Conservation (phyloP, 2,888 invertebrate genomes). For the Drosophila neutralis region DNA sequence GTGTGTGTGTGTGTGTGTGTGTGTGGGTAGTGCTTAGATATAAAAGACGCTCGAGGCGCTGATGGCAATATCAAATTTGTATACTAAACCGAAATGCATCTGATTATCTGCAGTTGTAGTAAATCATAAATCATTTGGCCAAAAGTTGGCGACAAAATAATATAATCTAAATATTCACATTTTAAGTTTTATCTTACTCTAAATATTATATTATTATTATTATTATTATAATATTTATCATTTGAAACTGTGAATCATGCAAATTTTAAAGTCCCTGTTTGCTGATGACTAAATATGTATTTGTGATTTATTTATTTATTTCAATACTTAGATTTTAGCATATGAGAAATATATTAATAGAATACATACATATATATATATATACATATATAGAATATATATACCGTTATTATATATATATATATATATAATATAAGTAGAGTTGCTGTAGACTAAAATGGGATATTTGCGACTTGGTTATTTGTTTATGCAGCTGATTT, state of each 20-base stretch:
- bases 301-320: background rate
- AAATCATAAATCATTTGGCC: background rate
- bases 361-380: background rate
- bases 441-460: background rate
- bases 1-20: slow-evolving; percentile 25
- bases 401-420: too few relatives aligned
- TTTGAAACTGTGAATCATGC: background rate
- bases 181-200: background rate
- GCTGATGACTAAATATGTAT: background rate
- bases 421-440: background rate
- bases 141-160: background rate
- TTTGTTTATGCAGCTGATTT: background rate
- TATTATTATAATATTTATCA: background rate
- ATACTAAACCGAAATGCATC: slow-evolving; percentile 27
- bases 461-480: background rate
- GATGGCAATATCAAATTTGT: slow-evolving; percentile 77
- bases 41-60: slow-evolving; percentile 69
- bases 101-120: background rate
- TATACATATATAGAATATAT: too few relatives aligned
- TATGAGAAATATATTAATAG: accelerated
- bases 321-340: background rate
- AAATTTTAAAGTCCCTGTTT: background rate
- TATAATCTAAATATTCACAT: background rate
- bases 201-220: background rate
- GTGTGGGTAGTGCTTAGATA: slow-evolving; percentile 17